Percentiles rank a stretch among this genome's conserved stretches.
phyloP scores from a whole-genome alignment of 2,797 vertebrate species.

The Periophthalmus magnuspinnatus region DNA sequence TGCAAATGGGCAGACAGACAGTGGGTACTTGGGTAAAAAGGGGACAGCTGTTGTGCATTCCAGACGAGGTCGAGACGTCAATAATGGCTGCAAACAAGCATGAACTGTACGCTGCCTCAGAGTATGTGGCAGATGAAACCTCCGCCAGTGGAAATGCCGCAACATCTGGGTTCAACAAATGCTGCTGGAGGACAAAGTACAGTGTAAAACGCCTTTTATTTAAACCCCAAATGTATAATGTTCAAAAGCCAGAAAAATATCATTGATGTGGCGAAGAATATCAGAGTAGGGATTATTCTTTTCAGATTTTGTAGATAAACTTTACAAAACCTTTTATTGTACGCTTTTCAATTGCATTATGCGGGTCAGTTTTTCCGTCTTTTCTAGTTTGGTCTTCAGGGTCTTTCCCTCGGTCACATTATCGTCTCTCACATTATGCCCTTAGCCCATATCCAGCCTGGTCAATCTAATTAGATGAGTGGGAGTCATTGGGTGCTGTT shows the following conservation, averaged over 20 bases:
- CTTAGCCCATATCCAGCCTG: constrained; percentile 54
- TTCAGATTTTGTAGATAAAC: not conserved
- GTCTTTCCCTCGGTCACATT: constrained; percentile 49
- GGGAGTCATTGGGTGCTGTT: constrained; percentile 80
- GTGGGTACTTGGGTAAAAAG: constrained; percentile 58
- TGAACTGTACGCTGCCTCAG: constrained; percentile 60
- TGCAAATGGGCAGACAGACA: constrained; percentile 66
- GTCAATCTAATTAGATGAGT: constrained; percentile 79
- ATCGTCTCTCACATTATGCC: constrained; percentile 37
- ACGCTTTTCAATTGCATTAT: constrained; percentile 39
- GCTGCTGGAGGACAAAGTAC: constrained; percentile 25
- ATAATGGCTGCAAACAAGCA: constrained; percentile 64
- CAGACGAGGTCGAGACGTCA: constrained; percentile 71
- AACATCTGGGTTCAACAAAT: constrained; percentile 66
- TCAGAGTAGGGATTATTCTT: not conserved
- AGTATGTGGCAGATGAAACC: constrained; percentile 63
- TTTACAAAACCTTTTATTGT: constrained; percentile 24
- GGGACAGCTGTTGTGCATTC: constrained; percentile 79
- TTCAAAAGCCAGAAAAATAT: not conserved
- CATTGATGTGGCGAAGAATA: not conserved
- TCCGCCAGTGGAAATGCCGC: constrained; percentile 59
- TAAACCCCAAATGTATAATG: not conserved
- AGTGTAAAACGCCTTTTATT: not conserved
- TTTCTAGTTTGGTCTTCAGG: constrained; percentile 48
- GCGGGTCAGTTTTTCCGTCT: constrained; percentile 39